Evolutionary conservation across 2,888 invertebrate genomes (phyloP).

Genomic region (Odontothrips loti): DNA sequence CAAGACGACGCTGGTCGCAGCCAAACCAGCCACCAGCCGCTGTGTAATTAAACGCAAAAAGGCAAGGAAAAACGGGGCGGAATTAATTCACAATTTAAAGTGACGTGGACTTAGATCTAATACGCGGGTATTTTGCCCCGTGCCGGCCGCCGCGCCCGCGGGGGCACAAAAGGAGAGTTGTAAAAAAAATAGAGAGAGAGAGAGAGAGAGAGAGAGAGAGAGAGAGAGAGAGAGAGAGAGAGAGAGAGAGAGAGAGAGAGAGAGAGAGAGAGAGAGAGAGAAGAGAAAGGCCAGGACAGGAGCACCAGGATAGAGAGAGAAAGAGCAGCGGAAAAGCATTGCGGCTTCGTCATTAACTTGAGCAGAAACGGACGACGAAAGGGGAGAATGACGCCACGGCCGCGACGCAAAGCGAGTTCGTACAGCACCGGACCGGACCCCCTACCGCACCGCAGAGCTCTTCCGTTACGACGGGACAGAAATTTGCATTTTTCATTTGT

Average conservation of each 20-base stretch:
- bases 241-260: conserved; percentile 1
- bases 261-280: conserved; percentile 11
- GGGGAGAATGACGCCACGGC: neutral
- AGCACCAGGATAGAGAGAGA: neutral
- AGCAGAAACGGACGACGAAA: neutral
- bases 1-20: neutral
- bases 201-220: neutral
- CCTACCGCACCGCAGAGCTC: neutral
- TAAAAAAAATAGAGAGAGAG: neutral
- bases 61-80: conserved; percentile 18
- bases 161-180: neutral
- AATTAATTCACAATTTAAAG: conserved; percentile 28
- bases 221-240: neutral
- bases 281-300: neutral
- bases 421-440: neutral
- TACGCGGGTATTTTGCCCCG: conserved; percentile 8
- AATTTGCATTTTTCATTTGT: conserved; percentile 11
- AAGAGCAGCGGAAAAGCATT: neutral
- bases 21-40: neutral
- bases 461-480: neutral
- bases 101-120: conserved; percentile 22
- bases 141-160: too few relatives aligned
- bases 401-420: neutral
- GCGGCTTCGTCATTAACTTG: conserved; percentile 6
- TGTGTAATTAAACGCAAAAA: conserved; percentile 22